Evolutionary conservation across 2,797 vertebrate genomes (phyloP).

Genomic region (Menidia menidia): DNA sequence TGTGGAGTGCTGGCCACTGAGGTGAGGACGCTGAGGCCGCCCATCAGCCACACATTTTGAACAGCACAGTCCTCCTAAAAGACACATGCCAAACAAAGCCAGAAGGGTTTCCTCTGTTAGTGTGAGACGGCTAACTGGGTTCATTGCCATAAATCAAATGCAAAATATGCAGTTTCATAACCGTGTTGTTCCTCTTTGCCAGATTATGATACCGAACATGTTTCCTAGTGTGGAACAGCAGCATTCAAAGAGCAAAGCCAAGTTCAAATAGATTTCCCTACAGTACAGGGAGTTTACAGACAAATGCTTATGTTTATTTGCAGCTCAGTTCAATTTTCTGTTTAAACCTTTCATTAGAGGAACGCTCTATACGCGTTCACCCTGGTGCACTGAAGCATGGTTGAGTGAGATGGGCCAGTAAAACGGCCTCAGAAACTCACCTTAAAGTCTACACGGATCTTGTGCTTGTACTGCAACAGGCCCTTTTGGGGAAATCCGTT

Average conservation of each 20-base stretch:
- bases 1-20: constrained; percentile 86
- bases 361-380: neutral
- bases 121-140: neutral
- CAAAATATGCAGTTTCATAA: neutral
- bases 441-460: constrained; percentile 94
- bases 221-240: neutral
- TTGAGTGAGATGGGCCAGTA: too few relatives aligned
- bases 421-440: constrained; percentile 65
- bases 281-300: too few relatives aligned
- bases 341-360: neutral
- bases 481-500: constrained; percentile 88
- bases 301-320: too few relatives aligned
- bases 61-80: constrained; percentile 91
- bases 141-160: neutral
- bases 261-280: too few relatives aligned
- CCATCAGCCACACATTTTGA: constrained; percentile 95
- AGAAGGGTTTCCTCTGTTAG: neutral
- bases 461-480: constrained; percentile 82
- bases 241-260: neutral
- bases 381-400: neutral
- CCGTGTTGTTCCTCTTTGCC: neutral
- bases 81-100: neutral
- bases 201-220: neutral
- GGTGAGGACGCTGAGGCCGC: constrained; percentile 91
- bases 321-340: too few relatives aligned